phyloP scores from a whole-genome alignment of 2,888 invertebrate species.

The Andrena marginata region DNA sequence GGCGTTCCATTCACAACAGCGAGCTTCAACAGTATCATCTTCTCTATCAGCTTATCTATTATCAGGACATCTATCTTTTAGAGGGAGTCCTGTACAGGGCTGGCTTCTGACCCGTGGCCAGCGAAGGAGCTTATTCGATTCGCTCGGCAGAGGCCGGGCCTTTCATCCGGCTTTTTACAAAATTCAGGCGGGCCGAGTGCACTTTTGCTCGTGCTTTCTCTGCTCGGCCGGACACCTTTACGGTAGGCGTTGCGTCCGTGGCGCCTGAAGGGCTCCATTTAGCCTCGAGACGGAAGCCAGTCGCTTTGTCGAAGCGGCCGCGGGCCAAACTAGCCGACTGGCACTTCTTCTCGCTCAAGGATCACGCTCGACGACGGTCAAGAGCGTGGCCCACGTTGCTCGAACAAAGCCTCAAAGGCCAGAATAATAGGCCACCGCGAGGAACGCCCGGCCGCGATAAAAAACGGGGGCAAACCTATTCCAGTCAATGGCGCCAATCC shows the following conservation, averaged over 20 bases:
- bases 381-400: background rate
- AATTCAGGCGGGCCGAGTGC: constrained; percentile 28
- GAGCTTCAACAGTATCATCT: constrained; percentile 2
- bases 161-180: constrained; percentile 27
- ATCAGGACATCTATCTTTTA: constrained; percentile 13
- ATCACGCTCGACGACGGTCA: constrained; percentile 2
- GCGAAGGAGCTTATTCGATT: constrained; percentile 31
- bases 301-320: constrained; percentile 43
- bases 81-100: background rate
- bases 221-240: constrained; percentile 21
- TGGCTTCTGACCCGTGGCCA: background rate
- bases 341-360: background rate
- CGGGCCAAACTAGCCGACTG: constrained; percentile 1
- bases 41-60: constrained; percentile 18
- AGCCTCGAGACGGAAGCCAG: constrained; percentile 30
- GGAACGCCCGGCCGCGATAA: background rate
- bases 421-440: background rate
- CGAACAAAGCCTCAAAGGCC: background rate
- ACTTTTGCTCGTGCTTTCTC: constrained; percentile 29
- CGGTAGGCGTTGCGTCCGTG: constrained; percentile 13
- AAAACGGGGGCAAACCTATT: background rate
- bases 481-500: too few species aligned
- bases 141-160: background rate
- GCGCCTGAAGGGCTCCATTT: constrained; percentile 28
- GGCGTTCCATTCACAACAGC: background rate